Conservation (phyloP, 2,888 invertebrate species). For the Harmothoe impar region DNA sequence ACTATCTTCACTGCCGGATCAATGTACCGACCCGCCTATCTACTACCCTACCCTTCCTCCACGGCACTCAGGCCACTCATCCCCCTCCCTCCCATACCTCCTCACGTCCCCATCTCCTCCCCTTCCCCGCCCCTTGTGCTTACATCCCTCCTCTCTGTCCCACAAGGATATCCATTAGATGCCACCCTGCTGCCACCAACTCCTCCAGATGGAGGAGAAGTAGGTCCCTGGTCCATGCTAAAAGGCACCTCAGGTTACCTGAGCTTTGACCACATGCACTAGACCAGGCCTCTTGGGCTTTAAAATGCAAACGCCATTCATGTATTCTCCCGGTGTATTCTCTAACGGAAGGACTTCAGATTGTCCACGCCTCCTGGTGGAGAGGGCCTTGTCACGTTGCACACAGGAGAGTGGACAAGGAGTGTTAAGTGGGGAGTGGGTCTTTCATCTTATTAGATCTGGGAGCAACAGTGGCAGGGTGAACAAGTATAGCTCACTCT, state of each 20-base stretch:
- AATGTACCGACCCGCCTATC: not conserved
- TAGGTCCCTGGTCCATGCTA: not conserved
- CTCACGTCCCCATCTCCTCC: not conserved
- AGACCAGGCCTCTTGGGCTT: too few relatives aligned
- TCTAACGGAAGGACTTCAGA: too few relatives aligned
- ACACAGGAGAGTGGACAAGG: too few relatives aligned
- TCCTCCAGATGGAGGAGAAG: not conserved
- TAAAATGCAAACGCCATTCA: too few relatives aligned
- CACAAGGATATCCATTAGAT: not conserved
- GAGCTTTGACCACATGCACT: not conserved
- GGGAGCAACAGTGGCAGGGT: too few relatives aligned
- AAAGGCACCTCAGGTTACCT: conserved; percentile 2
- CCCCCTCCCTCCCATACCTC: not conserved
- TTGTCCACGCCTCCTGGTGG: too few relatives aligned
- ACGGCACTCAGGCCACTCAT: too few relatives aligned
- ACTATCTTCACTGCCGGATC: not conserved
- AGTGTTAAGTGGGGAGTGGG: too few relatives aligned
- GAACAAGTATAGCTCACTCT: too few relatives aligned
- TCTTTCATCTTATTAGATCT: too few relatives aligned
- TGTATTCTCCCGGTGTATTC: too few relatives aligned
- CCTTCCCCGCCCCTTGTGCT: not conserved
- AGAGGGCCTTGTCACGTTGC: too few relatives aligned
- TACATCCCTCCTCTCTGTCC: not conserved
- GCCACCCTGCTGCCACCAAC: not conserved
- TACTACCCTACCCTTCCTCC: not conserved